Evolutionary conservation across 1,140 invertebrate species (phyloP), one percentile per base, ranked within the genome.

Genomic region (Teleogryllus occipitalis): DNA sequence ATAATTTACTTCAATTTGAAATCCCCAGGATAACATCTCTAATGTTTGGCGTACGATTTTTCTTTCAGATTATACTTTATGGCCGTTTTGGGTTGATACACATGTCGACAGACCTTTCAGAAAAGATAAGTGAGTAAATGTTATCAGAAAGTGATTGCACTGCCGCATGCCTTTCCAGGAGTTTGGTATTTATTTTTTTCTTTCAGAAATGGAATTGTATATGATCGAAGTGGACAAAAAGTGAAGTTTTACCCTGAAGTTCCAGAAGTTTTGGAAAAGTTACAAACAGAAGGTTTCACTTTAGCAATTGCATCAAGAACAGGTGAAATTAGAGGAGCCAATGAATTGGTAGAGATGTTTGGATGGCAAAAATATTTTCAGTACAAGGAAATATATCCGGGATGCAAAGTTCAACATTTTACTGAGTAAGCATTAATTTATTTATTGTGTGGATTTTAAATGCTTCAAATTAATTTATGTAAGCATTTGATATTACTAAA

Each of bases 61-160:
- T 80, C 47, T 82, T 89, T 82, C 84, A 94, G 93, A 94, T 89
- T 93, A 92, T 82, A 94, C 93, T 7, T 84, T 94, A 72, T 94
- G 93, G 93, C 92, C 92, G 74, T 93, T 93, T 85, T 93, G 91
- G 91, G 90, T 93, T 74, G 92, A 94, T 82, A 92, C 91, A 47
- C 90, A 93, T 86, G 89, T 92, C 18, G 87, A 86, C 82, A 90
- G 91, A 75, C 92, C 92, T 74, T 93, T 93, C 84, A 83, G 79
- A 72, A 90, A 47, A 47, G 76, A 76, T 12, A 76, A 76, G 76
- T 76, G n/a, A 76, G 76, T 46, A 4, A 75, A 27, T n/a, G n/a
- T 15, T 72, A 75, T 22, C 54, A 65, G 18, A 14, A 65, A 65
- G 54, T 39, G 54, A 7, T 1, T 76, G 21, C 14, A 27, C 27